Percentiles rank a stretch among this genome's conserved stretches.
Conservation (phyloP, 2,888 invertebrate genomes). For the Drosophila vallismaia region DNA sequence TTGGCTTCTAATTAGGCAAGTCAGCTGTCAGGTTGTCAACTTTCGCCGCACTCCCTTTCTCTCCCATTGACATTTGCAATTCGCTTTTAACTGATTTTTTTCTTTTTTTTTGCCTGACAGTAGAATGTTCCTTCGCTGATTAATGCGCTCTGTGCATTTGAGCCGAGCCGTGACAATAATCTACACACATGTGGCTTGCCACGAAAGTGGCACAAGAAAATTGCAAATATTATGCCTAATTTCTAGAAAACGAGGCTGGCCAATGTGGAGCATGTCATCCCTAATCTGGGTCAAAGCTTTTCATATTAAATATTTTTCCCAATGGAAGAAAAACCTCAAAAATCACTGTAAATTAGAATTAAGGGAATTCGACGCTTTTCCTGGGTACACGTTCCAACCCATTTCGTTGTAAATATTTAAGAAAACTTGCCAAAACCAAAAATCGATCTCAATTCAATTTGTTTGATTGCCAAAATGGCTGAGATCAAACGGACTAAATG, state of each 20-base stretch:
- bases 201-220: constrained; percentile 42
- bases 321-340: background rate
- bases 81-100: constrained; percentile 71
- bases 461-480: constrained; percentile 67
- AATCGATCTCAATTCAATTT: constrained; percentile 76
- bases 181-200: constrained; percentile 15
- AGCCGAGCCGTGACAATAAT: constrained; percentile 60
- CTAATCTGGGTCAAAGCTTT: constrained; percentile 9
- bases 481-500: constrained; percentile 75
- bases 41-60: background rate
- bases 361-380: background rate
- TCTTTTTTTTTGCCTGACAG: constrained; percentile 33
- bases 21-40: constrained; percentile 61
- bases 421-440: constrained; percentile 14
- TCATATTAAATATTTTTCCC: too few relatives aligned
- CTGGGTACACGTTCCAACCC: background rate
- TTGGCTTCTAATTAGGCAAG: constrained; percentile 76
- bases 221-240: constrained; percentile 38
- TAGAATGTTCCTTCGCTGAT: constrained; percentile 48
- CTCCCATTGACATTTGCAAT: constrained; percentile 53
- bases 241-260: constrained; percentile 36
- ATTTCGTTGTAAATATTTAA: background rate
- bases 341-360: too few relatives aligned
- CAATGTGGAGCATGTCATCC: constrained; percentile 34
- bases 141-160: constrained; percentile 67